Conservation (phyloP, 2,888 invertebrate species). For the Anthrax anthrax region DNA sequence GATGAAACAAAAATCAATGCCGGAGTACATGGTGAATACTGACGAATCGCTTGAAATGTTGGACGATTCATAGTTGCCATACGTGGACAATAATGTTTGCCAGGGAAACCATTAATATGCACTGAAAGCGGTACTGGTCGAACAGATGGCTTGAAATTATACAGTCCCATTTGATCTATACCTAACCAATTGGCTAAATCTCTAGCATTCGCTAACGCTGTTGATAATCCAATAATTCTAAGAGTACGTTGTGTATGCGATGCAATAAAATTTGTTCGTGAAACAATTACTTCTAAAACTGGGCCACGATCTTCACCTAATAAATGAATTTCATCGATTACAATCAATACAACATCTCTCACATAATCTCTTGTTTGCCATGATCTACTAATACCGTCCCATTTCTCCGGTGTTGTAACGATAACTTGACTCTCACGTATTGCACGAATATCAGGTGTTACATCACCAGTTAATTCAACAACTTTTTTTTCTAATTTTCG, state of each 20-base stretch:
- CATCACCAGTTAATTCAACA: conserved; percentile 90
- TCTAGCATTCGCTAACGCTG: conserved; percentile 92
- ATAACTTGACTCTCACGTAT: conserved; percentile 81
- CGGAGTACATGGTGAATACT: conserved; percentile 84
- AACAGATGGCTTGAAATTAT: conserved; percentile 95
- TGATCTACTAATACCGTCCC: conserved; percentile 97
- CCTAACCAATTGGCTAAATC: conserved; percentile 95
- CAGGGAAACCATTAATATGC: conserved; percentile 90
- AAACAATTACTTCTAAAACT: conserved; percentile 93
- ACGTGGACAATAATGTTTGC: conserved; percentile 96
- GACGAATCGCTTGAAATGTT: conserved; percentile 85
- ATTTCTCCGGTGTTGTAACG: conserved; percentile 98
- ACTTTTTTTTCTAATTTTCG: conserved; percentile 62
- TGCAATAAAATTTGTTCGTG: conserved; percentile 90
- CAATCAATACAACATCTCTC: conserved; percentile 72
- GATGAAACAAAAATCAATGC: conserved; percentile 92
- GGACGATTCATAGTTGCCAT: conserved; percentile 99
- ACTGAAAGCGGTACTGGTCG: conserved; percentile 87
- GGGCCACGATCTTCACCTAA: conserved; percentile 83
- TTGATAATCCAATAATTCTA: conserved; percentile 88
- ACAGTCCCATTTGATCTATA: conserved; percentile 77
- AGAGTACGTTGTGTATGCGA: conserved; percentile 71
- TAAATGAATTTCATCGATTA: conserved; percentile 97
- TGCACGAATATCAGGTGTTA: conserved; percentile 68
- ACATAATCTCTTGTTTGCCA: conserved; percentile 98